These are phyloP conservation scores for Pseudococcus longispinus DNA, from an alignment of 2,888 invertebrate species.

Conservation along the genomic window DNA sequence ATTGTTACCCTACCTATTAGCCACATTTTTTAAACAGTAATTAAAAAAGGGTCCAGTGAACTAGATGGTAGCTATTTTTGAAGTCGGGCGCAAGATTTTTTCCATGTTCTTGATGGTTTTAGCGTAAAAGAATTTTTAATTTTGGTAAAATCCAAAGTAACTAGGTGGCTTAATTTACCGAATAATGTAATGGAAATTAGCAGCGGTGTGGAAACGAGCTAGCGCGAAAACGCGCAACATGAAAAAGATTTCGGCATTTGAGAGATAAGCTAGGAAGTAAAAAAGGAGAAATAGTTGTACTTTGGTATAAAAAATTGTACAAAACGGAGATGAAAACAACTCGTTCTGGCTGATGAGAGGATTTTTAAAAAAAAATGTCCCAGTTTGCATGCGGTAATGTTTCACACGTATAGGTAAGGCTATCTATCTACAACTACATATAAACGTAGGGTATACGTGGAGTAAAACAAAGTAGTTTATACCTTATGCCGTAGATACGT, in stretches of 20 bases:
- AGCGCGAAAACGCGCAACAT: not conserved
- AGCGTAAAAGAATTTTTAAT: not conserved
- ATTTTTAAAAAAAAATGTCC: not conserved
- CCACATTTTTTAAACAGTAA: not conserved
- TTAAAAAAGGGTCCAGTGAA: not conserved
- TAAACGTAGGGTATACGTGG: not conserved
- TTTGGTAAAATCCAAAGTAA: slow-evolving; percentile 1
- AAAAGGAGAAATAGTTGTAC: not conserved
- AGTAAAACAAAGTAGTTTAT: not conserved
- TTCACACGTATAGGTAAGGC: too few species aligned
- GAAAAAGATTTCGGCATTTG: not conserved
- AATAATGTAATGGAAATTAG: not conserved
- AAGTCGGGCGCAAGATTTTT: not conserved
- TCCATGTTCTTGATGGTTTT: not conserved
- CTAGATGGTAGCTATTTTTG: not conserved
- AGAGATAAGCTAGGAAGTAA: not conserved
- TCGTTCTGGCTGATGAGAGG: not conserved
- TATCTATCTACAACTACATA: not conserved
- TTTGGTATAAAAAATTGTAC: not conserved
- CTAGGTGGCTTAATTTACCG: not conserved
- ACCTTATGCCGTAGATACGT: not conserved
- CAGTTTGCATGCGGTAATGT: not conserved
- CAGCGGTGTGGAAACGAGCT: not conserved
- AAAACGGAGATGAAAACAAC: not conserved
- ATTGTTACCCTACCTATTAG: too few species aligned